Evolutionary conservation across 2,888 invertebrate species (phyloP).

Genomic region (Amblyteles armatorius): DNA sequence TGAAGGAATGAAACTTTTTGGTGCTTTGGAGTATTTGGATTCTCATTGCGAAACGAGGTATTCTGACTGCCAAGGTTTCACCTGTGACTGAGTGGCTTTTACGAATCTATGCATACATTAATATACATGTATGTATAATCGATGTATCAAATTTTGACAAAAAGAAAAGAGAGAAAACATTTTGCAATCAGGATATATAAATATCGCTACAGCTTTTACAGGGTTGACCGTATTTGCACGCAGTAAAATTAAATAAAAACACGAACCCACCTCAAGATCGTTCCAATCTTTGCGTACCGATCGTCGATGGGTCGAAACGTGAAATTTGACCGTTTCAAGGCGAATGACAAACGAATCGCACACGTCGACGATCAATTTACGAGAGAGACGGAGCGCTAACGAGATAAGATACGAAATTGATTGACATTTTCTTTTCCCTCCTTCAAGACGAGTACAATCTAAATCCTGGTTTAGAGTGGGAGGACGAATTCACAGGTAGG

Average conservation of each 20-base stretch:
- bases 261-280: constrained; percentile 63
- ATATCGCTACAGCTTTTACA: constrained; percentile 63
- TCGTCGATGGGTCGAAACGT: constrained; percentile 55
- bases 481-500: constrained; percentile 99
- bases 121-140: neutral
- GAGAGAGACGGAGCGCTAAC: constrained; percentile 72
- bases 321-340: constrained; percentile 20
- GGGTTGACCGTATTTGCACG: constrained; percentile 65
- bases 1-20: constrained; percentile 54
- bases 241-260: constrained; percentile 60
- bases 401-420: constrained; percentile 83
- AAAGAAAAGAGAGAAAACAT: constrained; percentile 14
- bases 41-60: constrained; percentile 64
- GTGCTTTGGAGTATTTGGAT: constrained; percentile 57
- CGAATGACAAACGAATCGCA: constrained; percentile 10
- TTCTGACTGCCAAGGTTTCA: constrained; percentile 68
- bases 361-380: constrained; percentile 69
- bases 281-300: constrained; percentile 59
- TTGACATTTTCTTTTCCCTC: constrained; percentile 86
- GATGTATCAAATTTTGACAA: neutral
- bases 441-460: constrained; percentile 99
- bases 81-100: constrained; percentile 38
- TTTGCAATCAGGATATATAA: constrained; percentile 53
- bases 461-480: constrained; percentile 99
- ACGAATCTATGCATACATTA: constrained; percentile 19